Conservation (phyloP, 1,140 invertebrate species). For the Macrotrachela quadricornifera region DNA sequence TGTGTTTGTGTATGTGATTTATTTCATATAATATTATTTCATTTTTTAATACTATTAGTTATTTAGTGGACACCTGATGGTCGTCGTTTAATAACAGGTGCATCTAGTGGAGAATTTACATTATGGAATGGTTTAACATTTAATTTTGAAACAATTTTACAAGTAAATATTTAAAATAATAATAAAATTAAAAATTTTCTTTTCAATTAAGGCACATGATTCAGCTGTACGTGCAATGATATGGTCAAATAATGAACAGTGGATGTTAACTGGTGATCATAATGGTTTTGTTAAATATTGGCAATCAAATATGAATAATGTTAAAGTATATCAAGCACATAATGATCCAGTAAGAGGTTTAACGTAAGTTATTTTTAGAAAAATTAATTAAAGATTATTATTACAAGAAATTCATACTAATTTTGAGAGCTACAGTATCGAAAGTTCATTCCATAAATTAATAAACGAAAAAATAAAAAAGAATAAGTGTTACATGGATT, state of each 20-base stretch:
- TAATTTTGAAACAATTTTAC: constrained; percentile 98
- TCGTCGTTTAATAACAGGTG: constrained; percentile 80
- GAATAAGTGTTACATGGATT: too few species aligned
- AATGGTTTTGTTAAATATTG: constrained; percentile 98
- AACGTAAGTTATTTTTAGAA: constrained; percentile 39
- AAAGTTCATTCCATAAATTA: too few species aligned
- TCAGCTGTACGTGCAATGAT: constrained; percentile 90
- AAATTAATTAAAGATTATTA: too few species aligned
- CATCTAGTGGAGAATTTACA: constrained; percentile 95
- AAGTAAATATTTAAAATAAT: constrained; percentile 39
- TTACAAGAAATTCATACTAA: too few species aligned
- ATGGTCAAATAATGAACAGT: constrained; percentile 95
- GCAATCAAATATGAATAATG: constrained; percentile 99
- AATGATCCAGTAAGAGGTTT: constrained; percentile 96
- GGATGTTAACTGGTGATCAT: constrained; percentile 99
- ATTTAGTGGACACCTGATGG: constrained; percentile 87
- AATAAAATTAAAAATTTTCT: neutral
- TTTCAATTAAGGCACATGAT: constrained; percentile 64
- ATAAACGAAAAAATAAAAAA: too few species aligned
- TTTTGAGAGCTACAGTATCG: too few species aligned
- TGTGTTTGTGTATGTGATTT: constrained; percentile 49
- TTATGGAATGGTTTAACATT: constrained; percentile 98
- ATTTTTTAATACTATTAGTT: constrained; percentile 6
- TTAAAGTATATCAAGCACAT: constrained; percentile 99
- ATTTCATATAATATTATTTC: neutral